Conservation (phyloP, 2,888 invertebrate species). For the Tiphia femorata region DNA sequence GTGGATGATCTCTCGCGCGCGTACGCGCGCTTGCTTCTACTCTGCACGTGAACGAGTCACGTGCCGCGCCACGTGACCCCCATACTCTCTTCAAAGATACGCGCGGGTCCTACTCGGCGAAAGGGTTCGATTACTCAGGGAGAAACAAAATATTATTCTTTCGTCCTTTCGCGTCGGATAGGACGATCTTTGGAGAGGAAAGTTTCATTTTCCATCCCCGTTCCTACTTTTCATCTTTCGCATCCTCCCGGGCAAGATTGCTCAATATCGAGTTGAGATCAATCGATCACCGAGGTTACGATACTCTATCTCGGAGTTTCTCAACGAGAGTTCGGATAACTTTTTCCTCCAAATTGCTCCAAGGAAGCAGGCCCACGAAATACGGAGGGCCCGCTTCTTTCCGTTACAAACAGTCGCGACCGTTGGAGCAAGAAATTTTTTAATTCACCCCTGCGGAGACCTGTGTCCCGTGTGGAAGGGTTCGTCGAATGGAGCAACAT, state of each 20-base stretch:
- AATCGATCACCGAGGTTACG: no score
- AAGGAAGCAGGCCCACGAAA: no score
- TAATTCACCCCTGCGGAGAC: conserved; percentile 12
- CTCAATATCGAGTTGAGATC: no score
- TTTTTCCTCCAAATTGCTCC: no score
- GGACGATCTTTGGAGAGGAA: no score
- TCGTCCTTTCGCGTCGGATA: conserved; percentile 20
- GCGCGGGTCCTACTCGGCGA: conserved; percentile 37
- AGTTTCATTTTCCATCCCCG: no score
- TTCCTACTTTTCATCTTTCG: no score
- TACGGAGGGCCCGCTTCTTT: background rate
- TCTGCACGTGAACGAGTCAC: conserved; percentile 49
- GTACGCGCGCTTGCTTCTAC: conserved; percentile 28
- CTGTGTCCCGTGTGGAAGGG: conserved; percentile 19
- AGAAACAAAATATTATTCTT: conserved; percentile 59
- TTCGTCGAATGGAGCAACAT: conserved; percentile 44
- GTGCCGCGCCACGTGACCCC: conserved; percentile 55
- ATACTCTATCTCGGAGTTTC: no score
- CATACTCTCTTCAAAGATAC: conserved; percentile 35
- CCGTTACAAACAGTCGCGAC: conserved; percentile 27
- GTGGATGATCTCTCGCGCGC: no score
- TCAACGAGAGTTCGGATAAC: no score
- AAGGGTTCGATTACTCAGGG: conserved; percentile 46
- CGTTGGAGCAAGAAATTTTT: conserved; percentile 30
- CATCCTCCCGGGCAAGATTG: no score